Evolutionary conservation across 2,113 vertebrate genomes (phyloP).

Genomic region (Anser cygnoides): DNA sequence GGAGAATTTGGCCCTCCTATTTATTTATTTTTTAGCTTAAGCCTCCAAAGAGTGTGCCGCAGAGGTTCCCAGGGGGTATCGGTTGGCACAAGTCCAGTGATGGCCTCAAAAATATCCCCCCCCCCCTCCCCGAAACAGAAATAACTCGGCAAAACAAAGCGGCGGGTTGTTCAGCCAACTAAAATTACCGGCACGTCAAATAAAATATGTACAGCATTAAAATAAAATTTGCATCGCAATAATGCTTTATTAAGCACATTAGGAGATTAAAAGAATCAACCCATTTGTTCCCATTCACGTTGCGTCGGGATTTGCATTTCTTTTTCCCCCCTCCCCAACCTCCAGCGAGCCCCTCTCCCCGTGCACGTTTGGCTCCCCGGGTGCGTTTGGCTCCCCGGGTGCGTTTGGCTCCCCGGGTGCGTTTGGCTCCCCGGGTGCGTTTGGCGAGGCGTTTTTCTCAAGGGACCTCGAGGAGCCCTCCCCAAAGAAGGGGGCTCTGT

Average conservation of each 20-base stretch:
- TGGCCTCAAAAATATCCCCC: not conserved
- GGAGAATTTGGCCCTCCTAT: not conserved
- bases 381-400: too few relatives aligned
- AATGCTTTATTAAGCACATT: conserved; percentile 67
- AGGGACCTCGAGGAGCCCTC: not conserved
- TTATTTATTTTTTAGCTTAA: not conserved
- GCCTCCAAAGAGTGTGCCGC: not conserved
- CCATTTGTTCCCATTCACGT: conserved; percentile 32
- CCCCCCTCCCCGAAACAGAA: not conserved
- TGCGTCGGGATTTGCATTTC: conserved; percentile 46
- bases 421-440: not conserved
- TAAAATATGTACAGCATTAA: conserved; percentile 48
- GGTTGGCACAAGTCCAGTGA: not conserved
- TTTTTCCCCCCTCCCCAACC: not conserved
- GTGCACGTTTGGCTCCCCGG: not conserved
- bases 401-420: not conserved
- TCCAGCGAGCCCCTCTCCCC: not conserved
- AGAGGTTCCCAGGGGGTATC: not conserved
- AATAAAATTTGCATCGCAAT: conserved; percentile 67
- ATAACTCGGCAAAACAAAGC: conserved; percentile 36
- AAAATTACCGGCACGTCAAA: conserved; percentile 43
- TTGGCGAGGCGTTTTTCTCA: conserved; percentile 29
- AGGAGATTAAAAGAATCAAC: conserved; percentile 59
- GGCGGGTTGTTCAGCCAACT: not conserved
- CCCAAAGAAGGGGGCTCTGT: not conserved